Evolutionary conservation across 2,113 vertebrate species (phyloP), one percentile per base, ranked within the genome.

Genomic region (Psophia crepitans): DNA sequence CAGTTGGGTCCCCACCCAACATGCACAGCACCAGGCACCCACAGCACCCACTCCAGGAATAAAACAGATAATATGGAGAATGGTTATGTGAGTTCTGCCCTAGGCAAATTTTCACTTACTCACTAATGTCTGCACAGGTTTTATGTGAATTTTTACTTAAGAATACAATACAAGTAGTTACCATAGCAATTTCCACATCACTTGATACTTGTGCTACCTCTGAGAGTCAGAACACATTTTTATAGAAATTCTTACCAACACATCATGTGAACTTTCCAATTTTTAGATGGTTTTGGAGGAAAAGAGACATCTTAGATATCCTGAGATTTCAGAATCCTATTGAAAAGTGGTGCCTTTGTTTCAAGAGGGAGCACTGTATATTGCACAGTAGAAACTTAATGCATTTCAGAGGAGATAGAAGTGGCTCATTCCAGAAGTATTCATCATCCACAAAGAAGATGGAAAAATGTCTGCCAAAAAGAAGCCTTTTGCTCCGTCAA

Each of bases 171-270:
- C 79, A 93, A 95, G 83, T 74, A 96, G 95, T 97, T 97, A 91
- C 96, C 76, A 97, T 97, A 89, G 95, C 69, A 89, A 97, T 96
- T 94, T 93, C 79, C 94, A 95, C 80, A 96, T 93, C 70, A 80
- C 92, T 97, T 85, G 78, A 86, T 93, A 56, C 76, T 93, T 91
- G 23, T 61, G 56, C 79, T 95, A 89, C 93, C 73, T 93, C 71
- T 91, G 41, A 84, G 51, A 93, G 43, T 49, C 77, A 70, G n/a
- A 92, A 66, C 35, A 92, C 57, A 70, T 95, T 96, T 96, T 96
- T 69, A 95, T 56, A 95, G 89, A 95, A 89, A 93, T 75, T 81
- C 84, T 84, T 91, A 80, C 61, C 74, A 90, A 56, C 37, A 64
- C 30, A 48, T 43, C 51, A 68, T 48, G 63, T 51, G 70, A 95